Evolutionary conservation across 1,140 invertebrate genomes (phyloP), one percentile per base, ranked within the genome.

Genomic region (Zaprionus ornatus): DNA sequence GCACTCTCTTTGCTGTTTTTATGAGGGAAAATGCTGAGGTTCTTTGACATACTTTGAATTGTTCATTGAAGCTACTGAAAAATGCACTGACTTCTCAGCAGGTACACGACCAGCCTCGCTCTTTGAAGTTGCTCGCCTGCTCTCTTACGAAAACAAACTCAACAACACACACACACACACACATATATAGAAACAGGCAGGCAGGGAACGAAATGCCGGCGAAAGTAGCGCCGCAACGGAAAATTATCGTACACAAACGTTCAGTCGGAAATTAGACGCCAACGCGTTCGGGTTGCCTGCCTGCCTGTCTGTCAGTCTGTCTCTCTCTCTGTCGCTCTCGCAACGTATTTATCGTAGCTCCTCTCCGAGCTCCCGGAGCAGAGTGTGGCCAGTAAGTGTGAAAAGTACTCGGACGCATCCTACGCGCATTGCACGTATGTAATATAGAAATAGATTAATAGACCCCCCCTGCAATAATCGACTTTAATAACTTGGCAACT

Each of bases 211-310:
- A 83, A 69, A 74, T 88, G 85, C 84, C 84, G 84, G 84, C 73
- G 80, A 87, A 85, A 82, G 67, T 48, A 61, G 50, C 71, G 78
- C 59, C 71, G 65, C 69, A 62, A 45, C 72, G 84, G 80, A 88
- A 85, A 87, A 78, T 69, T 80, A 77, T 88, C 84, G 74, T 60
- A 72, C 68, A 72, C 35, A 61, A 76, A 50, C 66, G 40, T 73
- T 87, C 75, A 87, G 84, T 87, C 77, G 85, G 79, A 87, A 79
- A 84, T 80, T 88, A 80, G 84, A 87, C 84, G 84, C 67, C 84
- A 87, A 80, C 67, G 84, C 84, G 84, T 84, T 84, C 80, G 80
- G 82, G 35, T 63, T 55, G 54, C n/a, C 62, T 67, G 48, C 71
- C 48, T 72, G 66, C 50, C 78, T 76, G 63, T 64, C 79, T 68